Evolutionary conservation across 2,888 invertebrate genomes (phyloP).

Genomic region (Osmoderma eremita): DNA sequence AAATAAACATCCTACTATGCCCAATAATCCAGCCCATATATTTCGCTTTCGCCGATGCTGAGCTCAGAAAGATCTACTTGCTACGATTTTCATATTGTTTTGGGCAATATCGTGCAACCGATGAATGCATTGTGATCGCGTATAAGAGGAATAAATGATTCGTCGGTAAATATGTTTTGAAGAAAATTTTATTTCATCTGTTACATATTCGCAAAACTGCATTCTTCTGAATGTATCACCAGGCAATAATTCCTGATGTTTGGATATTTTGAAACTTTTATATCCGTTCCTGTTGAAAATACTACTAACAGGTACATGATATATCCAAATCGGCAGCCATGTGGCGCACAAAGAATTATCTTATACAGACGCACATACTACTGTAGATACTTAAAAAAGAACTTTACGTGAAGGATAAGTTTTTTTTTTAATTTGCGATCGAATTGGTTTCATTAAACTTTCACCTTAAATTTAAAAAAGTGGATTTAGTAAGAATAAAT

Average conservation of each 20-base stretch:
- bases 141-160: too few species aligned
- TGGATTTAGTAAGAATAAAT: too few species aligned
- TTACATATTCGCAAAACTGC: constrained; percentile 1
- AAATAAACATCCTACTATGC: too few species aligned
- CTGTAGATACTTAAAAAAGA: background rate
- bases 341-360: background rate
- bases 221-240: too few species aligned
- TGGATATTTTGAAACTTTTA: too few species aligned
- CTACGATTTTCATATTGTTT: background rate
- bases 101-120: constrained; percentile 2
- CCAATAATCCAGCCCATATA: background rate
- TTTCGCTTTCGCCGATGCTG: constrained; percentile 1
- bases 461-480: too few species aligned
- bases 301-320: too few species aligned
- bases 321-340: background rate
- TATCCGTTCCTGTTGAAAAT: too few species aligned
- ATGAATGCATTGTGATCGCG: too few species aligned
- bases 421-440: background rate
- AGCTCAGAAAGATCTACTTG: background rate
- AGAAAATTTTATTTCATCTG: background rate
- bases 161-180: background rate
- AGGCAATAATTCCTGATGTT: too few species aligned
- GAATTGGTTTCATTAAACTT: too few species aligned
- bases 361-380: constrained; percentile 1
- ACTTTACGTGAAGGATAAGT: constrained; percentile 3